phyloP scores from a whole-genome alignment of 2,797 vertebrate genomes.

The Pangasius krempfi region DNA sequence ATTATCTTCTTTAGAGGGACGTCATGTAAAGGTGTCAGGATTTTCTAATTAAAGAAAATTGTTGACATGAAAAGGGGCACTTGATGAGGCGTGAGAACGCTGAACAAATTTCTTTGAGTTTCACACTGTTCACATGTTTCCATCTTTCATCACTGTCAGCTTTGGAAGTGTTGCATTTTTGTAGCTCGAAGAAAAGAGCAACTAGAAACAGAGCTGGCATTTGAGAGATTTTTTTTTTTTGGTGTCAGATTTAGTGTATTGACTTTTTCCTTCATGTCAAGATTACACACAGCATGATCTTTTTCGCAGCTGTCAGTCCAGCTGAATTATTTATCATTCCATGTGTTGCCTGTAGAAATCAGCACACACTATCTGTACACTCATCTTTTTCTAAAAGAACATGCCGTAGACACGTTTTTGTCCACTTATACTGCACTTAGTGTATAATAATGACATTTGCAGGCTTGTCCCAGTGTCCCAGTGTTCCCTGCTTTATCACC shows the following conservation, averaged over 20 bases:
- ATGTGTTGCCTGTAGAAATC: constrained; percentile 22
- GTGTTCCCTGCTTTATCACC: neutral
- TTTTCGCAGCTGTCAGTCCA: constrained; percentile 16
- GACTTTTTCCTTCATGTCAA: constrained; percentile 4
- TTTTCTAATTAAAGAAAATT: neutral
- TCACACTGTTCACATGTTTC: neutral
- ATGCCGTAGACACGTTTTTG: neutral
- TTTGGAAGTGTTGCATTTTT: neutral
- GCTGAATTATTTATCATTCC: constrained; percentile 35
- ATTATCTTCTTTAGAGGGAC: neutral
- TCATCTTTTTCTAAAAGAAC: neutral
- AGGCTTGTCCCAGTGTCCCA: neutral
- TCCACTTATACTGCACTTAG: neutral
- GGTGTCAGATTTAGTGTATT: neutral
- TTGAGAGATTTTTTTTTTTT: neutral
- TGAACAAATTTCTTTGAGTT: neutral
- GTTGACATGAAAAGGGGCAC: neutral
- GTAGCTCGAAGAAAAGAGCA: neutral
- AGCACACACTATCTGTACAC: neutral
- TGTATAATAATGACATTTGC: neutral
- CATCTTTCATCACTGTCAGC: neutral
- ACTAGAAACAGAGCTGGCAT: neutral
- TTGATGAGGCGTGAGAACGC: neutral
- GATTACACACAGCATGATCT: constrained; percentile 14
- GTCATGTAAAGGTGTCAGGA: neutral